phyloP scores from a whole-genome alignment of 2,797 vertebrate genomes.

The Iguana delicatissima region DNA sequence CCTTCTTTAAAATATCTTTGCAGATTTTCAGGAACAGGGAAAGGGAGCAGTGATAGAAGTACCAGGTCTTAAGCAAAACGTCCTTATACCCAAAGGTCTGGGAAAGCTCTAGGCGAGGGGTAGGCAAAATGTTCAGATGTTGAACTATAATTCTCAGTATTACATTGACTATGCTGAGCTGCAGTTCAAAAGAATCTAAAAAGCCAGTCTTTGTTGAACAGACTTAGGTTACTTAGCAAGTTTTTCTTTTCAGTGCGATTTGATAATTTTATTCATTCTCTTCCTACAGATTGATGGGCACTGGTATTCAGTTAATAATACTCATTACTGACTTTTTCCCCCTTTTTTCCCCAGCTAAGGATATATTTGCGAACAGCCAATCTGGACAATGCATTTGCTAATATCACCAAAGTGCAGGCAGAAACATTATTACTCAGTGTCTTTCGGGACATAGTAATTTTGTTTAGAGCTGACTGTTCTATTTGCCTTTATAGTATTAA shows the following conservation, averaged over 20 bases:
- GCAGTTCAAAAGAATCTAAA: not conserved
- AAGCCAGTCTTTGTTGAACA: not conserved
- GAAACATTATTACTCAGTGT: conserved; percentile 95
- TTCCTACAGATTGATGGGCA: not conserved
- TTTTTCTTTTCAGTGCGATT: not conserved
- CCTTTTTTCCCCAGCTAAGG: conserved; percentile 83
- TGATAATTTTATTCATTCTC: not conserved
- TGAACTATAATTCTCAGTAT: no score
- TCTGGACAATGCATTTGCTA: conserved; percentile 96
- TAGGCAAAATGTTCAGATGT: no score
- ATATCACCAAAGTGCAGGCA: conserved; percentile 91
- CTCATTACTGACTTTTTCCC: not conserved
- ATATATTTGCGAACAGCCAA: conserved; percentile 93
- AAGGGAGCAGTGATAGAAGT: not conserved
- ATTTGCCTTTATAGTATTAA: conserved; percentile 98
- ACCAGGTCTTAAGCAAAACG: not conserved
- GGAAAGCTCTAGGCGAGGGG: not conserved
- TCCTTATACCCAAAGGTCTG: not conserved
- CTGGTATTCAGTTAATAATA: not conserved
- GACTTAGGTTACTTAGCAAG: not conserved
- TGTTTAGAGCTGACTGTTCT: conserved; percentile 96
- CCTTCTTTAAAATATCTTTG: not conserved
- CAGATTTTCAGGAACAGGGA: not conserved
- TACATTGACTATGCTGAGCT: no score
- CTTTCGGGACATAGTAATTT: conserved; percentile 93